These are phyloP conservation scores for Brachyalestes nurse DNA, from an alignment of 2,797 vertebrate genomes.

Conservation along the genomic window DNA sequence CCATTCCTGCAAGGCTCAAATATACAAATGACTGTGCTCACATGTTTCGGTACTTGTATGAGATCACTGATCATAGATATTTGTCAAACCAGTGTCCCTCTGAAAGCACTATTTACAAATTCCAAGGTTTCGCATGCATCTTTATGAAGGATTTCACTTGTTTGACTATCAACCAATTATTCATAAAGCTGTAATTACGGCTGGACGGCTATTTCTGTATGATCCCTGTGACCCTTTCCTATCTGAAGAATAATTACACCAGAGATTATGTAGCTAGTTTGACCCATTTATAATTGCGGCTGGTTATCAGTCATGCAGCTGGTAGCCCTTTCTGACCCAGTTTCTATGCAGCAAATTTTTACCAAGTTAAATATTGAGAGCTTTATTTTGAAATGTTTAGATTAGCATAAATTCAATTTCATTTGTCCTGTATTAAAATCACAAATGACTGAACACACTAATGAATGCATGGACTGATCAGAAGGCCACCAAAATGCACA, in stretches of 20 bases:
- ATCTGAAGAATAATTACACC: constrained; percentile 53
- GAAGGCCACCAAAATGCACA: background rate
- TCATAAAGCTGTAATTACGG: constrained; percentile 41
- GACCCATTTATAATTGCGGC: constrained; percentile 48
- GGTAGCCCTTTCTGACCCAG: constrained; percentile 41
- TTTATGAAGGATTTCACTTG: too few species aligned
- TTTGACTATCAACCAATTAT: constrained; percentile 31
- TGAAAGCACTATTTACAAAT: too few species aligned
- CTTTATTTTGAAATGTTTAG: background rate
- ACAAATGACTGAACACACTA: background rate
- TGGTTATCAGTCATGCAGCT: constrained; percentile 45
- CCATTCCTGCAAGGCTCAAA: background rate
- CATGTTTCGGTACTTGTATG: background rate
- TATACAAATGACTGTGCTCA: background rate
- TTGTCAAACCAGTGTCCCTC: too few species aligned
- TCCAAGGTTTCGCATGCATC: too few species aligned
- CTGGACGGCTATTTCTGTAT: constrained; percentile 32
- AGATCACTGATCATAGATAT: background rate
- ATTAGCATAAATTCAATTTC: constrained; percentile 1
- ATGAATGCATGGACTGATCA: too few species aligned
- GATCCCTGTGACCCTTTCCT: constrained; percentile 32
- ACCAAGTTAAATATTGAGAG: constrained; percentile 27
- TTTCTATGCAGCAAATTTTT: constrained; percentile 7
- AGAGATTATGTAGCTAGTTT: constrained; percentile 34
- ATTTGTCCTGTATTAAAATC: background rate